These are phyloP conservation scores for Vannuccia rotundouncinata DNA, from an alignment of 2,888 invertebrate species.

Conservation along the genomic window DNA sequence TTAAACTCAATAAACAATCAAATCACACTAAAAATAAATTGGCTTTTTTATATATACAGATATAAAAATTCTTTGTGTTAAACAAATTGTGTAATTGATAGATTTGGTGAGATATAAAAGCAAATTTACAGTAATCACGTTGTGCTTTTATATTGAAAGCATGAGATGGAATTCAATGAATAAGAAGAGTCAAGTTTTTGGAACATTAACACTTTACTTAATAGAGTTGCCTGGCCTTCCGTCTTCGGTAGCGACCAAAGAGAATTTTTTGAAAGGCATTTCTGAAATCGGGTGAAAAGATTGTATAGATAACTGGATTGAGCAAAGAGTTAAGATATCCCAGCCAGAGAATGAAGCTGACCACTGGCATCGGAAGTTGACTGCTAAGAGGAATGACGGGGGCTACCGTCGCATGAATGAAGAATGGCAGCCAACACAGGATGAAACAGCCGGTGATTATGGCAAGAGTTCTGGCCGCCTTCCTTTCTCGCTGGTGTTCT, in stretches of 20 bases:
- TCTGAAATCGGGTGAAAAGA: slow-evolving; percentile 40
- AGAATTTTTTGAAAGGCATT: slow-evolving; percentile 39
- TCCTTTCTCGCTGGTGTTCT: slow-evolving; percentile 54
- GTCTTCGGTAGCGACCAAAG: slow-evolving; percentile 35
- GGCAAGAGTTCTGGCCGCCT: slow-evolving; percentile 54
- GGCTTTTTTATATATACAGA: too few species aligned
- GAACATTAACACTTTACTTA: too few species aligned
- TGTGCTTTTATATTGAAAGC: too few species aligned
- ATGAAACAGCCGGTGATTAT: slow-evolving; percentile 85
- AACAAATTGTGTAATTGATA: too few species aligned
- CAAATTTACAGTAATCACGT: too few species aligned
- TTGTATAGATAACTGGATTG: slow-evolving; percentile 40
- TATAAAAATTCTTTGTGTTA: too few species aligned
- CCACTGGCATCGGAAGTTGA: slow-evolving; percentile 11
- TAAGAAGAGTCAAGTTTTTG: too few species aligned
- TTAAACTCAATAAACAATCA: too few species aligned
- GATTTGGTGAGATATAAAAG: too few species aligned
- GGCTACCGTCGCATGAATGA: slow-evolving; percentile 65
- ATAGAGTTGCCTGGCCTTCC: too few species aligned
- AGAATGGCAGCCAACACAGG: slow-evolving; percentile 85
- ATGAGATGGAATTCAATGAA: too few species aligned
- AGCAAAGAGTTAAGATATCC: slow-evolving; percentile 40
- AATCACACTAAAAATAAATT: too few species aligned
- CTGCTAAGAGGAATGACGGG: background rate
- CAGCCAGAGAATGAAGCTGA: slow-evolving; percentile 35